A percentile compares a stretch with the other conserved stretches of the same genome.
Evolutionary conservation across 2,888 invertebrate genomes (phyloP).

Genomic region (Lepidocyrtinus sp.): DNA sequence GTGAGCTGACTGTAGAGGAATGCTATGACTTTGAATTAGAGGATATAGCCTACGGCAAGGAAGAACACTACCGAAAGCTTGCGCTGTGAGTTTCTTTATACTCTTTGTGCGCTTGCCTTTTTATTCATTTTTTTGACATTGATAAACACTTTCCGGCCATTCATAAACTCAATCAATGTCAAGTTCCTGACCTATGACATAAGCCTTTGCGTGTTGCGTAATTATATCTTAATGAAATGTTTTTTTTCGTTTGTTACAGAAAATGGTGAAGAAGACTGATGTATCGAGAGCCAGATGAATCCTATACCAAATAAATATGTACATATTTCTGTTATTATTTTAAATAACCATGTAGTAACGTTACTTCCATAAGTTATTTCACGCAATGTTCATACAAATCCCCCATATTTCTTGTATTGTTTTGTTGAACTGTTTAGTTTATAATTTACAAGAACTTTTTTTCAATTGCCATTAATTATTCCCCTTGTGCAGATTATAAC

Average conservation of each 20-base stretch:
- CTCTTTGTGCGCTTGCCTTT: too few relatives aligned
- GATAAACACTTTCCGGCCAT: neutral
- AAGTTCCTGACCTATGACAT: neutral
- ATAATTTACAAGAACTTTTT: neutral
- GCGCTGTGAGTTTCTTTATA: slow-evolving; percentile 41
- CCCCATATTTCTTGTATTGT: too few relatives aligned
- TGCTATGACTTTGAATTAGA: slow-evolving; percentile 45
- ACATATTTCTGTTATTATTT: neutral
- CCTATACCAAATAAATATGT: slow-evolving; percentile 26
- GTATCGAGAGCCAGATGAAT: slow-evolving; percentile 13
- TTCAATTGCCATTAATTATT: neutral
- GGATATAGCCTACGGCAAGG: slow-evolving; percentile 17
- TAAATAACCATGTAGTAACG: neutral
- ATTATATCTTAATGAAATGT: neutral
- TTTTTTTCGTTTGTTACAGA: slow-evolving; percentile 20
- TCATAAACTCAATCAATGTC: neutral
- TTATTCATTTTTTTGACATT: neutral
- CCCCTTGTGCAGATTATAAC: neutral
- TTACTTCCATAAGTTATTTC: neutral
- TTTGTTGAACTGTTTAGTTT: neutral
- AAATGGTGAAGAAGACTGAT: slow-evolving; percentile 50
- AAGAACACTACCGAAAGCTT: slow-evolving; percentile 41
- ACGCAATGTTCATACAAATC: too few relatives aligned
- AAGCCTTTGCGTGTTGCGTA: neutral
- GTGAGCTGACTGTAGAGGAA: slow-evolving; percentile 31